phyloP scores from a whole-genome alignment of 2,888 invertebrate species.

The Aporophyla nigra region DNA sequence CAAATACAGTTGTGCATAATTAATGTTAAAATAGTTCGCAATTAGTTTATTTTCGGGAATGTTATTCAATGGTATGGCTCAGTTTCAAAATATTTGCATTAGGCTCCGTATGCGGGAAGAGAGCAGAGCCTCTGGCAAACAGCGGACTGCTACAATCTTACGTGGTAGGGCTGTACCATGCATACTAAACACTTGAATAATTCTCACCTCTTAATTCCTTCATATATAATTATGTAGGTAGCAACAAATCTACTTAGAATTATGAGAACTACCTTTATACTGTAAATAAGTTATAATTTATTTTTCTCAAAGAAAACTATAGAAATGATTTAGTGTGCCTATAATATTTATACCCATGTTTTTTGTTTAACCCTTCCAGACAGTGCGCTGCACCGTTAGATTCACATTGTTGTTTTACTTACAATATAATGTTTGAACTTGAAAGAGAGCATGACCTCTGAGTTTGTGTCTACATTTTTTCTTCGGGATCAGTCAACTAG shows the following conservation, averaged over 20 bases:
- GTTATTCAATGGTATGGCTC: conserved; percentile 48
- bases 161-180: conserved; percentile 65
- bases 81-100: conserved; percentile 76
- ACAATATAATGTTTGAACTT: no score
- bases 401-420: no score
- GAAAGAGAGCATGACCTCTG: no score
- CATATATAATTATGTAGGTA: not conserved
- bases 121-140: conserved; percentile 70
- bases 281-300: not conserved
- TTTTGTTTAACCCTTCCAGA: not conserved
- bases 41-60: conserved; percentile 30
- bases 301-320: not conserved
- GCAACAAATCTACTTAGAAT: not conserved
- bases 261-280: not conserved
- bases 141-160: conserved; percentile 63
- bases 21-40: conserved; percentile 5
- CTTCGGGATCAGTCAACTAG: no score
- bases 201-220: not conserved
- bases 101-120: conserved; percentile 63
- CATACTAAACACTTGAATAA: conserved; percentile 8
- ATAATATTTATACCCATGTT: not conserved
- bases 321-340: not conserved
- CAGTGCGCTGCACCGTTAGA: no score
- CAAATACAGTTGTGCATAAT: not conserved
- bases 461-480: no score